phyloP scores from a whole-genome alignment of 2,888 invertebrate species.

The Pecten maximus region DNA sequence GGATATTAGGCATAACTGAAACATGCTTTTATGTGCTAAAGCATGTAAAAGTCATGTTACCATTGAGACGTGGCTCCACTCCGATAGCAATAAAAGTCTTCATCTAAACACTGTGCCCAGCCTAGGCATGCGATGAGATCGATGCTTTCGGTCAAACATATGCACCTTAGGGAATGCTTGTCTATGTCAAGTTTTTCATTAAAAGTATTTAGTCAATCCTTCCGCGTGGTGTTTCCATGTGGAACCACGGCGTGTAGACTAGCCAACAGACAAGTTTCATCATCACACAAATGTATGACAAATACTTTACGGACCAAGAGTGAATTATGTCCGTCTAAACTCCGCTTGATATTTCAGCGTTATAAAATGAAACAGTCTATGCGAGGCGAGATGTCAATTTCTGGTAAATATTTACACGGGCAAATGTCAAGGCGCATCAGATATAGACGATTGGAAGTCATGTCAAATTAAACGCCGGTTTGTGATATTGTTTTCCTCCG shows the following conservation, averaged over 20 bases:
- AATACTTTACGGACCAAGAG: not conserved
- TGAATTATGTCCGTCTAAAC: not conserved
- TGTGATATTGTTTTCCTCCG: not conserved
- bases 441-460: not conserved
- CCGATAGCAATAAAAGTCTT: not conserved
- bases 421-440: conserved; percentile 18
- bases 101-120: not conserved
- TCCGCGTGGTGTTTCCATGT: not conserved
- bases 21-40: conserved; percentile 25
- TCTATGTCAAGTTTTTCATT: not conserved
- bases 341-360: not conserved
- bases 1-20: not conserved
- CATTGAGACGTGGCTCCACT: not conserved
- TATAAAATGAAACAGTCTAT: not conserved
- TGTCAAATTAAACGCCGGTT: not conserved
- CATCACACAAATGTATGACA: not conserved
- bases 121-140: not conserved
- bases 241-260: not conserved
- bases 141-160: not conserved
- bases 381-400: not conserved
- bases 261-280: not conserved
- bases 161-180: not conserved
- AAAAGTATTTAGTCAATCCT: not conserved
- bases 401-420: not conserved
- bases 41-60: conserved; percentile 15